Conservation (phyloP, 2,113 vertebrate genomes). For the Campylorhamphus procurvoides region DNA sequence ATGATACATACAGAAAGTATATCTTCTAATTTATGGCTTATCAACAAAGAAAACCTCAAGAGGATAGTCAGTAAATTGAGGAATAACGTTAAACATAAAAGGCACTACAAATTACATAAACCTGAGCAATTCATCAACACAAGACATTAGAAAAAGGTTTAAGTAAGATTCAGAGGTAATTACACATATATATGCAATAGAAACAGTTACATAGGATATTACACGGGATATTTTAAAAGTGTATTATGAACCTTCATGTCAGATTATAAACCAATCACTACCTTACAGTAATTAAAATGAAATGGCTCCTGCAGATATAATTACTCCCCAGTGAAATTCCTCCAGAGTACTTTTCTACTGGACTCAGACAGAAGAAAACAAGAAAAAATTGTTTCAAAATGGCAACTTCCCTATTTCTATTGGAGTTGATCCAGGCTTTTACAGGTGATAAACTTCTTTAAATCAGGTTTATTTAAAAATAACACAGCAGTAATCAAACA, state of each 20-base stretch:
- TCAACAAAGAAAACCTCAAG: neutral
- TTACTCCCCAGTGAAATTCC: neutral
- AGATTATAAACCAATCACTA: constrained; percentile 18
- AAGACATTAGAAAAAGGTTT: neutral
- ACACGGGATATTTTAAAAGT: neutral
- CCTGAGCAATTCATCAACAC: neutral
- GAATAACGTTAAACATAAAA: neutral
- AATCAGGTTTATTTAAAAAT: neutral
- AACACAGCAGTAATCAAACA: neutral
- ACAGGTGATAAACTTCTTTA: neutral
- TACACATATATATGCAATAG: neutral
- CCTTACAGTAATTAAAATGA: constrained; percentile 28
- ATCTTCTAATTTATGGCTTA: constrained; percentile 15
- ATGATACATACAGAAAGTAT: neutral
- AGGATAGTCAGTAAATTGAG: constrained; percentile 1
- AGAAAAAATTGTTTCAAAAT: neutral
- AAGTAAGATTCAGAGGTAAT: constrained; percentile 12
- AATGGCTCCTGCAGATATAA: constrained; percentile 9
- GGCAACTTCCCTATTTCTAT: neutral
- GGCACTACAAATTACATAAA: neutral
- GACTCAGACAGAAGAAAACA: neutral
- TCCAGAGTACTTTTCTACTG: neutral
- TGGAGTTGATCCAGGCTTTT: neutral
- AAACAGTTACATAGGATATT: neutral
- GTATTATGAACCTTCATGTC: neutral